Conservation (phyloP, 2,113 vertebrate genomes). For the Bubalus kerabau region DNA sequence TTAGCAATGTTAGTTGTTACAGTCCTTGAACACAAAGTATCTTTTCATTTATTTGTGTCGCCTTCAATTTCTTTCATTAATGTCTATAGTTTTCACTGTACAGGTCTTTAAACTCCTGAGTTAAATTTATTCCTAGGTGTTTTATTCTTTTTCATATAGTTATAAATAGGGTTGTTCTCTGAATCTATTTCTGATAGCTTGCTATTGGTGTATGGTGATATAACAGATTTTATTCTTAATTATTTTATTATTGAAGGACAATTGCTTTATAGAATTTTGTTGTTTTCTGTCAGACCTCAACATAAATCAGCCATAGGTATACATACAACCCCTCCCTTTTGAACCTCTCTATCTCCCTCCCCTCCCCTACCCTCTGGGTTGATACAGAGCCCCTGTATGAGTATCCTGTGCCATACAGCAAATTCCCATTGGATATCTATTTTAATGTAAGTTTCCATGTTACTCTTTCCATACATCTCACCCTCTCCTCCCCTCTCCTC, state of each 20-base stretch:
- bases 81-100: neutral
- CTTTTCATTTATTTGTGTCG: neutral
- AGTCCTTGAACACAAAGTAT: neutral
- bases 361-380: neutral
- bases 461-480: neutral
- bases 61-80: neutral
- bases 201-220: neutral
- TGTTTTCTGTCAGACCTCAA: neutral
- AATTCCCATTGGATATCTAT: neutral
- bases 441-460: neutral
- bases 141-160: neutral
- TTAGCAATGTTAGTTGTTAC: neutral
- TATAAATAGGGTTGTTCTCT: neutral
- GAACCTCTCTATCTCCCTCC: neutral
- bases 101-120: neutral
- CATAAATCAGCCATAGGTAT: neutral
- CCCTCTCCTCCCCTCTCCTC: neutral
- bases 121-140: neutral
- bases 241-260: neutral
- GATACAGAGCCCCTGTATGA: neutral
- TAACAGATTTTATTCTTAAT: neutral
- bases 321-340: neutral
- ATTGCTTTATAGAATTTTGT: neutral
- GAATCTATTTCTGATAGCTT: neutral
- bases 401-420: neutral